phyloP scores from a whole-genome alignment of 2,888 invertebrate species.

The Drosophila maculinotata region DNA sequence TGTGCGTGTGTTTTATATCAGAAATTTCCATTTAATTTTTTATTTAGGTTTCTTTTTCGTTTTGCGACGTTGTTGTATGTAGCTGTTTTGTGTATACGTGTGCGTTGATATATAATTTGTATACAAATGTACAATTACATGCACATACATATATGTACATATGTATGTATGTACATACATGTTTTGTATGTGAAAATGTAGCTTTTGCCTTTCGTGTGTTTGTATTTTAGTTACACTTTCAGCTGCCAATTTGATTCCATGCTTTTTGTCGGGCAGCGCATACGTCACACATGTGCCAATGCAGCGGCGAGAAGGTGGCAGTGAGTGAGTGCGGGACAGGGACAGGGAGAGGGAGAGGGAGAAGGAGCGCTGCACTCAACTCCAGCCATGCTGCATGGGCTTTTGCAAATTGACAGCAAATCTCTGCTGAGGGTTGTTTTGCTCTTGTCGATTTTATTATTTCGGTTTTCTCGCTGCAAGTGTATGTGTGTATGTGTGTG shows the following conservation, averaged over 20 bases:
- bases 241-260: slow-evolving; percentile 54
- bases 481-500: background rate
- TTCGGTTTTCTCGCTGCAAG: slow-evolving; percentile 9
- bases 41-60: slow-evolving; percentile 75
- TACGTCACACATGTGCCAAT: slow-evolving; percentile 54
- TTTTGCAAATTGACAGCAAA: slow-evolving; percentile 63
- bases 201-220: slow-evolving; percentile 35
- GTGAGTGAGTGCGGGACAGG: no score
- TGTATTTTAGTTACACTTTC: slow-evolving; percentile 71
- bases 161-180: background rate
- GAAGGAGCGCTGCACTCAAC: slow-evolving; percentile 13
- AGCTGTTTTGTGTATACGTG: slow-evolving; percentile 32
- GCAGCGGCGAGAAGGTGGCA: background rate
- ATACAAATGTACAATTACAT: slow-evolving; percentile 18
- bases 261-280: slow-evolving; percentile 24
- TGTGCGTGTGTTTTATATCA: slow-evolving; percentile 70
- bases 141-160: slow-evolving; percentile 15
- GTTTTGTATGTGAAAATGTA: slow-evolving; percentile 29
- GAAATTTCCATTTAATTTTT: slow-evolving; percentile 81
- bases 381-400: slow-evolving; percentile 47
- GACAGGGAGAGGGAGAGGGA: no score
- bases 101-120: slow-evolving; percentile 29
- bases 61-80: slow-evolving; percentile 62
- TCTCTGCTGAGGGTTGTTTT: slow-evolving; percentile 61
- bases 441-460: slow-evolving; percentile 38